phyloP scores from a whole-genome alignment of 1,140 invertebrate genomes.

The Riptortus pedestris region DNA sequence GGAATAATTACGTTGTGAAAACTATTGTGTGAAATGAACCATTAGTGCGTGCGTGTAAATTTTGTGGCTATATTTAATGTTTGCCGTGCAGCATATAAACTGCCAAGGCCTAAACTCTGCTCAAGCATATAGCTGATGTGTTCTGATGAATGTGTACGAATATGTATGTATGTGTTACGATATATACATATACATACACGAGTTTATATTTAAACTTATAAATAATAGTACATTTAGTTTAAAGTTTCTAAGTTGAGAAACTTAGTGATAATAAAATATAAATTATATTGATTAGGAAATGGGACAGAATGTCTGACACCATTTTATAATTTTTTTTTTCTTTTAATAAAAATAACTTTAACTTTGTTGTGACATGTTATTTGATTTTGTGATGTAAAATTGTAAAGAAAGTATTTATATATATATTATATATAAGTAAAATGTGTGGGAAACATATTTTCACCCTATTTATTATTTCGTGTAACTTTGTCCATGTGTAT shows the following conservation, averaged over 20 bases:
- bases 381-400: constrained; percentile 12
- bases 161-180: background rate
- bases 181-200: background rate
- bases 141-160: background rate
- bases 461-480: constrained; percentile 10
- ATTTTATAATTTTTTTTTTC: constrained; percentile 7
- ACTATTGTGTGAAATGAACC: too few relatives aligned
- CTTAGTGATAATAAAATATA: background rate
- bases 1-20: too few relatives aligned
- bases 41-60: too few relatives aligned
- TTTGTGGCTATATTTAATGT: background rate
- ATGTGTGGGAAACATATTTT: constrained; percentile 2
- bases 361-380: constrained; percentile 2
- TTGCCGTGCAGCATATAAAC: constrained; percentile 9
- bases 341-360: constrained; percentile 1
- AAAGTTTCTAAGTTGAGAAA: background rate
- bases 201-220: background rate
- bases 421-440: background rate
- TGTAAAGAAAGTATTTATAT: constrained; percentile 9
- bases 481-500: constrained; percentile 17
- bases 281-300: background rate
- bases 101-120: constrained; percentile 19
- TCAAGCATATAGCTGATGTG: constrained; percentile 5
- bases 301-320: background rate
- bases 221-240: background rate